Evolutionary conservation across 1,140 invertebrate species (phyloP).

Genomic region (Dermatophagoides farinae): DNA sequence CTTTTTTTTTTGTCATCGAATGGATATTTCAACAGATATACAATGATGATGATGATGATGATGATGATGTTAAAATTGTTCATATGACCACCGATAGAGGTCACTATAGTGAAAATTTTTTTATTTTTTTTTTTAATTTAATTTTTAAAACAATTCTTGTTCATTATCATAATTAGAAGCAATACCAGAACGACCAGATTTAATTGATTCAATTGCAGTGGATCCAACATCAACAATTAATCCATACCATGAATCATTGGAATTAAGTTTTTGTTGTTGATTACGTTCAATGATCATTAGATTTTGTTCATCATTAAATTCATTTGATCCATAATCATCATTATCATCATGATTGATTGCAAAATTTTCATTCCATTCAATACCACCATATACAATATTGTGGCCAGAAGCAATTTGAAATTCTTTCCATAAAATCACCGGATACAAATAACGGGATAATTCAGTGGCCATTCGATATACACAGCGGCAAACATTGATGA

Average conservation of each 20-base stretch:
- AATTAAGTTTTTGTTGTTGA: not conserved
- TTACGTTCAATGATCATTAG: not conserved
- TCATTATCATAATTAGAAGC: constrained; percentile 2
- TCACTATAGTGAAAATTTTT: not conserved
- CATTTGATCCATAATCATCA: not conserved
- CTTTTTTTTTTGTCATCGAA: no score
- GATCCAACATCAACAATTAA: constrained; percentile 4
- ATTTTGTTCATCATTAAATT: not conserved
- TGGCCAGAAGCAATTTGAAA: not conserved
- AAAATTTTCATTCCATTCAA: constrained; percentile 7
- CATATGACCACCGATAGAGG: no score
- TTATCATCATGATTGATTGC: not conserved
- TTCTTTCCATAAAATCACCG: constrained; percentile 10
- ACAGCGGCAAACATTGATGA: constrained; percentile 8
- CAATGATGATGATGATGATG: no score
- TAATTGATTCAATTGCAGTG: not conserved
- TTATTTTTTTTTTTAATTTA: not conserved
- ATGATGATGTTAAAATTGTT: no score
- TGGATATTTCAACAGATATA: no score
- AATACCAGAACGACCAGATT: not conserved
- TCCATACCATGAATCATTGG: constrained; percentile 5
- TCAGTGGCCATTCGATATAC: not conserved
- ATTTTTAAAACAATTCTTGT: not conserved
- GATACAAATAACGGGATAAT: not conserved
- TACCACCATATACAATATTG: not conserved